phyloP scores from a whole-genome alignment of 2,888 invertebrate genomes.

The Ecdyonurus torrentis region DNA sequence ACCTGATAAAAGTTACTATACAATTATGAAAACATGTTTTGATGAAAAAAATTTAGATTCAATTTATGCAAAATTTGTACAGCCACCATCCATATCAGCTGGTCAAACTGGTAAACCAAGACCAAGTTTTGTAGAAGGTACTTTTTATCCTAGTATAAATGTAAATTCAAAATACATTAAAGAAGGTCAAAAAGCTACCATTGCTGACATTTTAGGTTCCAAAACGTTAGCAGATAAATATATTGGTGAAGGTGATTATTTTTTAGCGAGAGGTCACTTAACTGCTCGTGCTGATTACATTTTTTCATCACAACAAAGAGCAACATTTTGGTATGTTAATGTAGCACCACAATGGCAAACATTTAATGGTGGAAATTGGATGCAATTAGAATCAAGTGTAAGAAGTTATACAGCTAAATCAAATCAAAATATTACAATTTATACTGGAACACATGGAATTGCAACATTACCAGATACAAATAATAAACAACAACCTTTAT shows the following conservation, averaged over 20 bases:
- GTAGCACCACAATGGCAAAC: slow-evolving; percentile 48
- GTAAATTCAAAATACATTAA: background rate
- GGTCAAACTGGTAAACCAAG: background rate
- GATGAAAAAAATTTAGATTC: background rate
- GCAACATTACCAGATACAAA: slow-evolving; percentile 3
- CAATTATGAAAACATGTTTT: slow-evolving; percentile 1
- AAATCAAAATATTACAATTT: background rate
- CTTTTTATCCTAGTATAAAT: background rate
- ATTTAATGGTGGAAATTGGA: slow-evolving; percentile 42
- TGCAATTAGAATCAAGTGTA: slow-evolving; percentile 13
- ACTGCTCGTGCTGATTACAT: slow-evolving; percentile 43
- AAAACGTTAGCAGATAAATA: background rate
- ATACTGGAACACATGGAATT: slow-evolving; percentile 6
- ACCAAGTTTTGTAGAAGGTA: background rate
- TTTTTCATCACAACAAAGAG: slow-evolving; percentile 36
- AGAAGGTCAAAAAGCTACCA: slow-evolving; percentile 1
- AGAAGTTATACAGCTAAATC: background rate
- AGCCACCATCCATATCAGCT: background rate
- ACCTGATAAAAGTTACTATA: background rate
- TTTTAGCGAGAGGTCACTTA: slow-evolving; percentile 41
- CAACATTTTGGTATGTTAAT: slow-evolving; percentile 46
- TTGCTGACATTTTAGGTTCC: background rate
- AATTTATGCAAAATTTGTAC: background rate
- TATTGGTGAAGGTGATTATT: slow-evolving; percentile 16
- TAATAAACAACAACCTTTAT: background rate